These are phyloP conservation scores for Todiramphus saurophagus DNA, from an alignment of 2,113 vertebrate genomes.

Conservation along the genomic window DNA sequence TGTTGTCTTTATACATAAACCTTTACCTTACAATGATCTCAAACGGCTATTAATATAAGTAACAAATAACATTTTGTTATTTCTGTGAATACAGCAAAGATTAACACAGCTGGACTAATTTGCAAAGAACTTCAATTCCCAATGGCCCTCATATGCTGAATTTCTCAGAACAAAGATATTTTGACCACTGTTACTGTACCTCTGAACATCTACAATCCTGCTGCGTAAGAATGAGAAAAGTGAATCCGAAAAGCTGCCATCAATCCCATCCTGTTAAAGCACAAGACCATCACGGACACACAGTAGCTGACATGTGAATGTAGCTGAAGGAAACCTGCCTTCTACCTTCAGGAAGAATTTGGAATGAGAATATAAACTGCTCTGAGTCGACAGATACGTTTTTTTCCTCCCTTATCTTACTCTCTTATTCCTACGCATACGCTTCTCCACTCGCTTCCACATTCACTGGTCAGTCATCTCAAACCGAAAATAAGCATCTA, in stretches of 20 bases:
- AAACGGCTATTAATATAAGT: background rate
- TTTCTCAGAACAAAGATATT: background rate
- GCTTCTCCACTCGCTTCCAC: background rate
- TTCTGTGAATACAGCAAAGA: background rate
- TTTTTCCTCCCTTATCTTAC: background rate
- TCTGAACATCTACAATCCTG: background rate
- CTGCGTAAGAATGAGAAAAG: background rate
- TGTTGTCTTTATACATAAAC: background rate
- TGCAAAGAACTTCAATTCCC: background rate
- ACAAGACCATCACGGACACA: background rate
- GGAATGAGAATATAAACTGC: background rate
- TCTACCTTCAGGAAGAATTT: background rate
- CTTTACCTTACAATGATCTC: background rate
- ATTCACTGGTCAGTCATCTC: background rate
- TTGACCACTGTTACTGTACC: background rate
- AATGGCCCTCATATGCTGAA: accelerated
- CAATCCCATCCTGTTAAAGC: background rate
- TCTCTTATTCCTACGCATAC: background rate
- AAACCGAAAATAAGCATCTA: background rate
- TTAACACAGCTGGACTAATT: background rate
- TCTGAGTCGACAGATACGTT: background rate
- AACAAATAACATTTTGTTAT: background rate
- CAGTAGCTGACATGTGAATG: accelerated
- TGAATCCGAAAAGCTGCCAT: background rate
- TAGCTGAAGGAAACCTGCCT: background rate